phyloP scores from a whole-genome alignment of 1,140 invertebrate genomes.

The Wasmannia auropunctata region DNA sequence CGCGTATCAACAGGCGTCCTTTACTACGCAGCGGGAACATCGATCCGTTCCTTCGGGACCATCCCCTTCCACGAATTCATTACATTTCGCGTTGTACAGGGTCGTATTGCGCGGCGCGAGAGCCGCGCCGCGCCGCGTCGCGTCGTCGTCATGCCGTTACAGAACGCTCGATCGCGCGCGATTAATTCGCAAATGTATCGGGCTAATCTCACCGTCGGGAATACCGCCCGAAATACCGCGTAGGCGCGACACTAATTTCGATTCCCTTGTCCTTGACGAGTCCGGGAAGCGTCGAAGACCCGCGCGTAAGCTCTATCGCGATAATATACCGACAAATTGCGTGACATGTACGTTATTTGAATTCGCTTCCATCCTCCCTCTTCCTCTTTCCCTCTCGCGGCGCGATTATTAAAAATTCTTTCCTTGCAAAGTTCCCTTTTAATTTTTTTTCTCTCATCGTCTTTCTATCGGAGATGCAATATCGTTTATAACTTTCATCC shows the following conservation, averaged over 20 bases:
- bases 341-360: background rate
- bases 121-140: background rate
- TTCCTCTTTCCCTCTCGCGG: too few species aligned
- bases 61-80: conserved; percentile 24
- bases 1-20: conserved; percentile 74
- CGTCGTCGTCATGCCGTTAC: too few species aligned
- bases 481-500: background rate
- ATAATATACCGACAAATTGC: background rate
- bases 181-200: conserved; percentile 23
- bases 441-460: too few species aligned
- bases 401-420: background rate
- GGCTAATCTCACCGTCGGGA: background rate
- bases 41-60: conserved; percentile 69
- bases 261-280: background rate
- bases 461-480: background rate
- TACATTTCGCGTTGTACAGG: conserved; percentile 58
- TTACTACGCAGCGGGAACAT: conserved; percentile 71
- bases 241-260: background rate
- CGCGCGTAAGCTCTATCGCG: background rate
- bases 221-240: background rate
- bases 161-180: background rate
- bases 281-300: background rate
- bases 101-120: conserved; percentile 37
- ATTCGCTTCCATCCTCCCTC: background rate
- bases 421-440: background rate